Conservation (phyloP, 2,797 vertebrate species). For the Heterohyrax brucei region DNA sequence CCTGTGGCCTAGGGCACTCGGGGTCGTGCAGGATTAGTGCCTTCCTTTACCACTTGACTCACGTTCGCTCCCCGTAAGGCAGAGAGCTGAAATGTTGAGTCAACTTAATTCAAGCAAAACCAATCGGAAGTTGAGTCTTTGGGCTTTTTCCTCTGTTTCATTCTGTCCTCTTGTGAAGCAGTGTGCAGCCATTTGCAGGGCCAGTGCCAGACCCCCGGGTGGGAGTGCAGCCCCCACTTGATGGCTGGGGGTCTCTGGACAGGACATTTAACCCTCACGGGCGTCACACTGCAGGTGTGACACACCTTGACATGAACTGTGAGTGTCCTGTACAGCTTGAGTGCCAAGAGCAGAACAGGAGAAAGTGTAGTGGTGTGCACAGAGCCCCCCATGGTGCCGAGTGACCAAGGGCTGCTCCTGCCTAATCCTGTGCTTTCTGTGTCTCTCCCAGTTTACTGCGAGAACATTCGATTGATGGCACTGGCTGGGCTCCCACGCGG, state of each 20-base stretch:
- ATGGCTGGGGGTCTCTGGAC: not conserved
- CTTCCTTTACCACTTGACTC: not conserved
- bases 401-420: rapidly evolving
- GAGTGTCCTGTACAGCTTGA: not conserved
- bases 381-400: rapidly evolving
- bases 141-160: not conserved
- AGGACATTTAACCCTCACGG: rapidly evolving
- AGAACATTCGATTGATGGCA: slow-evolving; percentile 99
- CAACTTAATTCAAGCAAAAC: not conserved
- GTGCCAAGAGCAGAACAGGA: not conserved
- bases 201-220: not conserved
- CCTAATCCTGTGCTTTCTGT: slow-evolving; percentile 69
- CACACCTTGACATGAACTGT: rapidly evolving
- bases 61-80: not conserved
- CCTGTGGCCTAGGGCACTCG: no score
- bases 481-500: slow-evolving; percentile 99
- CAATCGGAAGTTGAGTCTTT: not conserved
- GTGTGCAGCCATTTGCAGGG: no score
- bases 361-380: not conserved
- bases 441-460: slow-evolving; percentile 94
- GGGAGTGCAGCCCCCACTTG: not conserved
- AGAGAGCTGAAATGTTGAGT: not conserved
- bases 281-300: not conserved
- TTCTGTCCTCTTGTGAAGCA: not conserved
- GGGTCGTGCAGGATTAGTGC: not conserved